Evolutionary conservation across 2,113 vertebrate genomes (phyloP).

Genomic region (Rhinopomastus cyanomelas): DNA sequence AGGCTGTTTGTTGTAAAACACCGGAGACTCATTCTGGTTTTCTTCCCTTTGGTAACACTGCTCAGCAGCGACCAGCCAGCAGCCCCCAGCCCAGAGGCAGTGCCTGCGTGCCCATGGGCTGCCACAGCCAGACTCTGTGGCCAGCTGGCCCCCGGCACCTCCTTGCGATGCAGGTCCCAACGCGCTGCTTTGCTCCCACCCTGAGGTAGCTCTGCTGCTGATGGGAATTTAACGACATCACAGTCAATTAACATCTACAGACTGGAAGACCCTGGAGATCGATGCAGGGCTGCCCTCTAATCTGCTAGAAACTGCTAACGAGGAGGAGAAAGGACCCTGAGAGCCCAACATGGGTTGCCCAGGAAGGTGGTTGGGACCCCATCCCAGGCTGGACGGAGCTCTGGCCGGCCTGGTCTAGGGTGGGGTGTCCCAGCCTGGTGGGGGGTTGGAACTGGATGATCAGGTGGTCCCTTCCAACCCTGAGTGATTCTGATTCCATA

Average conservation of each 20-base stretch:
- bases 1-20: slow-evolving; percentile 47
- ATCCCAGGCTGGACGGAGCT: no score
- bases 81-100: not conserved
- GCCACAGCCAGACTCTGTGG: not conserved
- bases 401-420: no score
- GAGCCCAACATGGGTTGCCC: no score
- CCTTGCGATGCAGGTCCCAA: not conserved
- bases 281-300: not conserved
- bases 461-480: no score
- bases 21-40: not conserved
- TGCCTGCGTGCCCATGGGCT: fast-evolving
- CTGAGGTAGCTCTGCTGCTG: not conserved
- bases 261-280: not conserved
- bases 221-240: not conserved
- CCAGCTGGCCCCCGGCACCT: not conserved
- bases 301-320: not conserved
- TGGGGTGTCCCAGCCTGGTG: no score
- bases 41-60: not conserved
- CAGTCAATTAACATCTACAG: not conserved
- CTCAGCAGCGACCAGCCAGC: not conserved
- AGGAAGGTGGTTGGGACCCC: no score
- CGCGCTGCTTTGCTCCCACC: not conserved
- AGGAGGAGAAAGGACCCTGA: not conserved
- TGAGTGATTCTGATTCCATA: no score
- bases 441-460: no score